phyloP scores from a whole-genome alignment of 1,140 invertebrate genomes.

The Tetranychus cinnabarinus region DNA sequence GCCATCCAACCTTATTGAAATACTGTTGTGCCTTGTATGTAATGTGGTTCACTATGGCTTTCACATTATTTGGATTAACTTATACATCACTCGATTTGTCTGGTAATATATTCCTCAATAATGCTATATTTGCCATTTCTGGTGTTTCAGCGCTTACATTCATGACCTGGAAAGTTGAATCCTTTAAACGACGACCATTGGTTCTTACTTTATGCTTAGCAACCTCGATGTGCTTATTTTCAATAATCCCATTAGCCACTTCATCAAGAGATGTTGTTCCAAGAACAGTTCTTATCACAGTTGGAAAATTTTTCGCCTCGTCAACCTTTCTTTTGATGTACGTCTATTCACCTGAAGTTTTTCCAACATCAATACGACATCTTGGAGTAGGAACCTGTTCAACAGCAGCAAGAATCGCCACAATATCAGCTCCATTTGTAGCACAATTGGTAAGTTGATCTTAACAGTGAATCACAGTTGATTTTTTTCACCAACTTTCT shows the following conservation, averaged over 20 bases:
- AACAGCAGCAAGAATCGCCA: conserved; percentile 18
- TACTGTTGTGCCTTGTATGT: conserved; percentile 12
- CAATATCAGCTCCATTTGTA: conserved; percentile 23
- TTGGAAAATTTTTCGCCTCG: no score
- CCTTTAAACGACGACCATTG: background rate
- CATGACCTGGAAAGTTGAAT: background rate
- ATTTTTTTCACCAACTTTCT: background rate
- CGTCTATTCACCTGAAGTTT: conserved; percentile 54
- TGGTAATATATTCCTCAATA: background rate
- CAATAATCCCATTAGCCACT: background rate
- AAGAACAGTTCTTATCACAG: no score
- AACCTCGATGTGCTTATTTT: background rate
- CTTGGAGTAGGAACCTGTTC: conserved; percentile 19
- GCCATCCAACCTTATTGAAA: conserved; percentile 6
- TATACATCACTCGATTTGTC: background rate
- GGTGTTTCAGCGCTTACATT: conserved; percentile 39
- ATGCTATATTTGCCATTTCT: conserved; percentile 40
- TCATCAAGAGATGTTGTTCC: no score
- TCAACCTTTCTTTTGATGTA: conserved; percentile 29
- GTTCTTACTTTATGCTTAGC: background rate
- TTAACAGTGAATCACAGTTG: background rate
- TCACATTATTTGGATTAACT: conserved; percentile 25
- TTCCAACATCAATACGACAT: conserved; percentile 36
- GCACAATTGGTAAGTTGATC: conserved; percentile 22
- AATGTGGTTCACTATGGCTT: conserved; percentile 17